phyloP scores from a whole-genome alignment of 2,888 invertebrate genomes.

The Pachymerium ferrugineum region DNA sequence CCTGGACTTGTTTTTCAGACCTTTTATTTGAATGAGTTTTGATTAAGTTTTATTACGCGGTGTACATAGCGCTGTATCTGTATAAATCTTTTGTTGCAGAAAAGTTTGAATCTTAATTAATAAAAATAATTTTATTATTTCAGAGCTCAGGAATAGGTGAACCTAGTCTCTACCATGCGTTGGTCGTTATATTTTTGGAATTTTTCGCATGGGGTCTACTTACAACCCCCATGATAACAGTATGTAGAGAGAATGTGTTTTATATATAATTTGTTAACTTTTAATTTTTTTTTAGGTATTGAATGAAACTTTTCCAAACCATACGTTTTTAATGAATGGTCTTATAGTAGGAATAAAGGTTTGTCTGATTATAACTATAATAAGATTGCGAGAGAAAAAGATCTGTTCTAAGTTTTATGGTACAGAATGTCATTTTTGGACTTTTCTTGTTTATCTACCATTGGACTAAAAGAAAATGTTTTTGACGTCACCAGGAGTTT shows the following conservation, averaged over 20 bases:
- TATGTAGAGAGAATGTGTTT: slow-evolving; percentile 47
- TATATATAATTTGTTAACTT: not conserved
- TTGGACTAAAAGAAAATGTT: no score
- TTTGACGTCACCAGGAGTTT: no score
- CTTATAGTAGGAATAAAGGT: slow-evolving; percentile 96
- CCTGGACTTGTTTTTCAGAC: not conserved
- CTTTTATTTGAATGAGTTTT: not conserved
- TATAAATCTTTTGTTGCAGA: not conserved
- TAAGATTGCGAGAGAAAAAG: no score
- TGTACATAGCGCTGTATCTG: not conserved
- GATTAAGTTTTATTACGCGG: not conserved
- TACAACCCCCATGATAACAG: slow-evolving; percentile 92
- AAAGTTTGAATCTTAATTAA: not conserved
- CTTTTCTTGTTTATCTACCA: no score
- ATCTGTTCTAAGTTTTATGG: no score
- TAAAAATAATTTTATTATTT: slow-evolving; percentile 30
- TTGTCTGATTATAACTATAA: no score
- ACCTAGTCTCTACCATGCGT: slow-evolving; percentile 95
- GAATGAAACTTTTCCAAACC: slow-evolving; percentile 96
- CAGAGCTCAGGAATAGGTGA: slow-evolving; percentile 61
- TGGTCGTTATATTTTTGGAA: slow-evolving; percentile 98
- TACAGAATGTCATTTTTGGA: no score
- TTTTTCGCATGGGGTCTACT: slow-evolving; percentile 99
- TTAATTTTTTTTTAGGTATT: slow-evolving; percentile 59
- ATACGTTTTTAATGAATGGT: slow-evolving; percentile 99